These are phyloP conservation scores for Fulmarus glacialis DNA, from an alignment of 2,113 vertebrate genomes.

Conservation along the genomic window DNA sequence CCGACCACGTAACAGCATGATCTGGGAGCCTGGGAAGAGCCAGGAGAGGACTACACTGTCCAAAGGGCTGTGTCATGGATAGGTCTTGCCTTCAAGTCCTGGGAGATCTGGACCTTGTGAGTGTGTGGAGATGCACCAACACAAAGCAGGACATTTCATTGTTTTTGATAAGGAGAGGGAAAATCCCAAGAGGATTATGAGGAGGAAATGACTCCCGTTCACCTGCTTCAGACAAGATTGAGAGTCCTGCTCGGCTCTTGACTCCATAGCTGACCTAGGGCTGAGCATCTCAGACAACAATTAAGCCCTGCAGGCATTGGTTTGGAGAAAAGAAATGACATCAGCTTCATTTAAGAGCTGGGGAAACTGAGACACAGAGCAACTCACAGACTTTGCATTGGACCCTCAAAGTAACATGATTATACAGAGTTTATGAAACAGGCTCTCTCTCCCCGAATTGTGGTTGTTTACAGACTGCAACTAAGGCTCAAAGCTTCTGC, in stretches of 20 bases:
- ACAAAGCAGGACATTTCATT: neutral
- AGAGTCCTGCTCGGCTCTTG: neutral
- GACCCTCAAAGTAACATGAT: accelerated
- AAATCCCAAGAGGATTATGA: neutral
- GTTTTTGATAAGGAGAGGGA: neutral
- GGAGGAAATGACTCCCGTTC: neutral
- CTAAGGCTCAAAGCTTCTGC: neutral
- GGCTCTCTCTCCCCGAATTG: neutral
- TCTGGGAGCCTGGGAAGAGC: neutral
- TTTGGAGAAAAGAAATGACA: neutral
- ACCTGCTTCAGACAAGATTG: neutral
- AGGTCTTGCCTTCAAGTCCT: neutral
- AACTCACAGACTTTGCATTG: neutral
- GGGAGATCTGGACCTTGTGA: neutral
- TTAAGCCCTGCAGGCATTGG: neutral
- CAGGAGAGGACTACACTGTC: neutral
- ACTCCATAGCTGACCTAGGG: neutral
- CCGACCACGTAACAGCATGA: neutral
- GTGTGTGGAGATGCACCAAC: neutral
- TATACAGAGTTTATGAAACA: neutral
- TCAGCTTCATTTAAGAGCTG: neutral
- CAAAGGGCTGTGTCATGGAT: neutral
- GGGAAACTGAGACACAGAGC: neutral
- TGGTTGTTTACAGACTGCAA: neutral
- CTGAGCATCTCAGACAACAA: neutral